Evolutionary conservation across 2,888 invertebrate genomes (phyloP), one percentile per base, ranked within the genome.

Genomic region (Pachliopta kotzebuea): DNA sequence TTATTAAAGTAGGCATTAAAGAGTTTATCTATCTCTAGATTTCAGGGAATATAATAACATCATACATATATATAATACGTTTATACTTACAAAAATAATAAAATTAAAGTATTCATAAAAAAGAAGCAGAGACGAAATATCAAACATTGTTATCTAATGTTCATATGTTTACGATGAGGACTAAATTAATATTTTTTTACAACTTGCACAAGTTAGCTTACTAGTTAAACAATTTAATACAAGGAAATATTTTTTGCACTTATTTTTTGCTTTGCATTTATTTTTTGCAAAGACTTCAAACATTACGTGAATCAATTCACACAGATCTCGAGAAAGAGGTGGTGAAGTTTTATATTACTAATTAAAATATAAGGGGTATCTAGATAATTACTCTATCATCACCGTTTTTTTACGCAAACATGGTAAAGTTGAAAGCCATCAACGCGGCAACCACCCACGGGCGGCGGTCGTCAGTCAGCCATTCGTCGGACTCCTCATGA

Each of bases 401-500:
- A 55, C 62, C 70, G 66, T 62, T 71, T 71, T 72, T 71, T 71
- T 71, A 74, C 77, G 76, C 76, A 80, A 77, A 78, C 73, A 71
- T 72, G 71, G 37, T 73, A 70, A 75, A 73, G 73, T 74, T 71
- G 68, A 72, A 68, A 71, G 71, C 72, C 73, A 72, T 74, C 73
- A 74, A 70, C 72, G 68, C 67, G 4, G 55, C 61, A 75, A 83
- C 89, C 88, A 87, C 88, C 89, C 87, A 90, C 88, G 81, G 76
- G 67, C 76, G 65, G 49, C 64, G 54, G 60, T 65, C 72, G 82
- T 82, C 83, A 79, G 80, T 76, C 79, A 74, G 74, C 72, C 68
- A 56, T 70, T 72, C 74, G 84, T 81, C 83, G 85, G 79, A 85
- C 84, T 86, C 85, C 85, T 81, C 81, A 86, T 90, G 90, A 90